These are phyloP conservation scores for Thyatira batis DNA, from an alignment of 2,888 invertebrate genomes.

Conservation along the genomic window DNA sequence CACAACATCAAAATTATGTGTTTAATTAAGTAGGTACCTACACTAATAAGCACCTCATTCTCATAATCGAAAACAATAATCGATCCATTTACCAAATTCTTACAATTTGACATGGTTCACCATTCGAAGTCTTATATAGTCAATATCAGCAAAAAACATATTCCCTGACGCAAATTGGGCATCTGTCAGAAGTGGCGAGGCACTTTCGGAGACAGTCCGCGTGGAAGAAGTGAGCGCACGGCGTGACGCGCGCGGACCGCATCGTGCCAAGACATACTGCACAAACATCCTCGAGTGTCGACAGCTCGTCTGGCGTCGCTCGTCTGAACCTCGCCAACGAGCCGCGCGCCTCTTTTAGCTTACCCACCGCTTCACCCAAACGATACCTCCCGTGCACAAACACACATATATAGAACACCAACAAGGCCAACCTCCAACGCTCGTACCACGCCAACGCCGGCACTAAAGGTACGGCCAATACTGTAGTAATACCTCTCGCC, in stretches of 20 bases:
- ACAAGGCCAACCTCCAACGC: slow-evolving; percentile 81
- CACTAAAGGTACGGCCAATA: slow-evolving; percentile 80
- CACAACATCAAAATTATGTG: background rate
- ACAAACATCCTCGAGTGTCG: slow-evolving; percentile 88
- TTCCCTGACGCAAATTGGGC: slow-evolving; percentile 89
- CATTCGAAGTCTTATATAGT: slow-evolving; percentile 51
- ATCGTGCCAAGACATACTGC: slow-evolving; percentile 88
- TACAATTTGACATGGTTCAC: slow-evolving; percentile 24
- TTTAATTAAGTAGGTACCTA: no score
- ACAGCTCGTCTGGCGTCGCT: slow-evolving; percentile 85
- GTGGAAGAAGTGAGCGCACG: slow-evolving; percentile 91
- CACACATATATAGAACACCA: slow-evolving; percentile 85
- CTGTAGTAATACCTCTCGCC: slow-evolving; percentile 82
- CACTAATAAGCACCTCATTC: background rate
- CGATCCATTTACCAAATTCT: slow-evolving; percentile 4
- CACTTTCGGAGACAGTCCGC: slow-evolving; percentile 89
- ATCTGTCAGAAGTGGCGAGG: slow-evolving; percentile 86
- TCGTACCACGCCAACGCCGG: slow-evolving; percentile 81
- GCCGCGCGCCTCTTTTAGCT: slow-evolving; percentile 82
- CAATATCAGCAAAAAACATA: slow-evolving; percentile 78
- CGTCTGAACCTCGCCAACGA: slow-evolving; percentile 84
- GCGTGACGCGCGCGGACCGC: slow-evolving; percentile 88
- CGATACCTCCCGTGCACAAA: slow-evolving; percentile 85
- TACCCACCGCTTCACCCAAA: slow-evolving; percentile 77
- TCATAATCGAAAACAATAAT: background rate